Evolutionary conservation across 2,888 invertebrate species (phyloP), one percentile per base, ranked within the genome.

Genomic region (Mactromeris polynyma): DNA sequence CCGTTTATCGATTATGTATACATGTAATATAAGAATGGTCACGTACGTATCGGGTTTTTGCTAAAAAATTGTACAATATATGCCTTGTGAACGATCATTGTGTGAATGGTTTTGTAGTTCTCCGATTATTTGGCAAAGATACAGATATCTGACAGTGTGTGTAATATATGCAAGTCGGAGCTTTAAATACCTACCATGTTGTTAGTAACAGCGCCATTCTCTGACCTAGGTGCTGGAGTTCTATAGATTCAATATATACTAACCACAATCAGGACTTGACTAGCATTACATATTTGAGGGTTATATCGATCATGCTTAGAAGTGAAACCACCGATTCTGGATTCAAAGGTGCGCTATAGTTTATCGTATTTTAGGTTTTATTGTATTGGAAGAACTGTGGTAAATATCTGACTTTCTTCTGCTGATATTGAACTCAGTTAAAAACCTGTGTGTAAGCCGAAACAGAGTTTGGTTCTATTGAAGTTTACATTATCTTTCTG

Each of bases 281-380:
- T 26, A 64, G 58, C 58, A 64, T 26, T 64, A 64, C 26, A 58
- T 64, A 64, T 64, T 64, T 2, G 26, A 64, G 26, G 2, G 58
- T 26, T 64, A 26, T 64, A 64, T 33, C 14, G 19, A 40, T 9
- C 40, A 84, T 90, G 88, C 81, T 82, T 36, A 86, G 90, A 79
- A 90, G 84, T 85, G 85, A 88, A n/a, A 90, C 90, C 17, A 51
- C 81, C 42, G 90, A 90, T 77, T 90, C 90, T 36, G 90, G 90
- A 73, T 90, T 90, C 85, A 83, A 84, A 89, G 86, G 89, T 89
- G 58, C 7, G 58, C 26, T 64, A n/a, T 9, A 26, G n/a, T 21
- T 64, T 26, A 26, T 26, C 9, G 58, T 58, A 58, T 4, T 64
- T n/a, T 11, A 26, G 58, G 26, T 64, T 64, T 64, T 64, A n/a